Conservation (phyloP, 2,888 invertebrate genomes). For the Nemotelus pantherinus region DNA sequence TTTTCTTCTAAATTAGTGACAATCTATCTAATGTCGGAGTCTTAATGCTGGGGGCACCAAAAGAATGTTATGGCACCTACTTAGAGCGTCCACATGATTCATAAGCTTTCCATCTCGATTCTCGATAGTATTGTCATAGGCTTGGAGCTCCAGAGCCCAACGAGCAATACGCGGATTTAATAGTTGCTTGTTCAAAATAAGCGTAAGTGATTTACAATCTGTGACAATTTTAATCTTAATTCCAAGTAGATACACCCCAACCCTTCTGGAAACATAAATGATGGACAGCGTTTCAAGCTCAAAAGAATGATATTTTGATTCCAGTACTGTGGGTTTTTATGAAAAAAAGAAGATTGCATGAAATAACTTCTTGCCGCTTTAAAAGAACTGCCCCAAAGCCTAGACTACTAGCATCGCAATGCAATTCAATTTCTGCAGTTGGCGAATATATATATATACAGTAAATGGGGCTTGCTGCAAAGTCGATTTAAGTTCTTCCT, state of each 20-base stretch:
- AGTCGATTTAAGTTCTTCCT: no score
- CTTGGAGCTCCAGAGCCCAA: conserved; percentile 52
- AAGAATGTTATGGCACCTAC: conserved; percentile 46
- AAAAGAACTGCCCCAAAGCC: conserved; percentile 39
- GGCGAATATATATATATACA: not conserved
- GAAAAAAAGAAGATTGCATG: conserved; percentile 56
- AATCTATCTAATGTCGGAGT: conserved; percentile 51
- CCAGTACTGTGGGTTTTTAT: conserved; percentile 52
- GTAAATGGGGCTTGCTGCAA: not conserved
- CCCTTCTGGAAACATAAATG: no score
- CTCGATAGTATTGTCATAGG: conserved; percentile 51
- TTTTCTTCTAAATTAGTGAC: conserved; percentile 49
- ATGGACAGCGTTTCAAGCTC: conserved; percentile 54
- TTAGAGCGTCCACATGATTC: conserved; percentile 57
- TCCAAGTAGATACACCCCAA: conserved; percentile 52
- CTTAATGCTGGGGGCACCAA: conserved; percentile 45
- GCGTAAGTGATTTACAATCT: conserved; percentile 53
- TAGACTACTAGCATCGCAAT: conserved; percentile 31
- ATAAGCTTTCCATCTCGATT: conserved; percentile 53
- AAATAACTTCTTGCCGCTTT: conserved; percentile 52
- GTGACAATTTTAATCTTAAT: conserved; percentile 54
- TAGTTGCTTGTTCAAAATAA: conserved; percentile 48
- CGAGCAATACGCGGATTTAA: conserved; percentile 45
- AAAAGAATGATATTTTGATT: conserved; percentile 55
- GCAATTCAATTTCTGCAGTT: conserved; percentile 51